Evolutionary conservation across 2,888 invertebrate species (phyloP).

Genomic region (Psylliodes chrysocephalus): DNA sequence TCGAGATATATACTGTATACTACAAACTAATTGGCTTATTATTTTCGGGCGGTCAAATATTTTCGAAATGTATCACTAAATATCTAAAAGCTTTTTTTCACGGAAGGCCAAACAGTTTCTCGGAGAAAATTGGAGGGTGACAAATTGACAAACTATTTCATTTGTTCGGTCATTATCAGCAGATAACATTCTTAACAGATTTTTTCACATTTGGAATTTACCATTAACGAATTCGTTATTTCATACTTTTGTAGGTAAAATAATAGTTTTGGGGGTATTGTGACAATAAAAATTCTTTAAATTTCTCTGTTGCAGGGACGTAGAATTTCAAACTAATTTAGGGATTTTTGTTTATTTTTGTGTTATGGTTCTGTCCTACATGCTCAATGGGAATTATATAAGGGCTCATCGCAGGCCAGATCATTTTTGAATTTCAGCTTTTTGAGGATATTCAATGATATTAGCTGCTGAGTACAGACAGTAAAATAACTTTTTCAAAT

Average conservation of each 20-base stretch:
- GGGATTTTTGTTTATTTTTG: too few species aligned
- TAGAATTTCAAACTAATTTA: too few species aligned
- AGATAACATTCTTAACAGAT: slow-evolving; percentile 25
- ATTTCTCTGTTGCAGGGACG: slow-evolving; percentile 13
- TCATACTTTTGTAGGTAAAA: slow-evolving; percentile 16
- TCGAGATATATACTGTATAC: not conserved
- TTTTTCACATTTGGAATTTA: slow-evolving; percentile 26
- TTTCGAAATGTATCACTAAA: slow-evolving; percentile 17
- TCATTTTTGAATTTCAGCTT: too few species aligned
- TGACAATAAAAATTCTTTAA: slow-evolving; percentile 9
- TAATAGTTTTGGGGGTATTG: slow-evolving; percentile 8
- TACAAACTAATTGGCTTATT: slow-evolving; percentile 12
- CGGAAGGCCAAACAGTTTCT: slow-evolving; percentile 5
- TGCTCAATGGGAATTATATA: too few species aligned
- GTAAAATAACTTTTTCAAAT: too few species aligned
- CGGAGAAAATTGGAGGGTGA: slow-evolving; percentile 14
- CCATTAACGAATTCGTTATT: slow-evolving; percentile 13
- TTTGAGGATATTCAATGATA: too few species aligned
- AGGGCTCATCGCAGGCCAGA: too few species aligned
- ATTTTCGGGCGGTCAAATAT: slow-evolving; percentile 9
- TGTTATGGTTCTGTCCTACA: too few species aligned
- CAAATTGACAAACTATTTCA: slow-evolving; percentile 27
- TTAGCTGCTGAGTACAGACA: too few species aligned
- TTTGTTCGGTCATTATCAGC: slow-evolving; percentile 15
- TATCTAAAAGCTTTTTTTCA: slow-evolving; percentile 20